Percentiles rank a stretch among this genome's conserved stretches.
These are phyloP conservation scores for Halesus radiatus DNA, from an alignment of 1,140 invertebrate genomes.

Conservation along the genomic window DNA sequence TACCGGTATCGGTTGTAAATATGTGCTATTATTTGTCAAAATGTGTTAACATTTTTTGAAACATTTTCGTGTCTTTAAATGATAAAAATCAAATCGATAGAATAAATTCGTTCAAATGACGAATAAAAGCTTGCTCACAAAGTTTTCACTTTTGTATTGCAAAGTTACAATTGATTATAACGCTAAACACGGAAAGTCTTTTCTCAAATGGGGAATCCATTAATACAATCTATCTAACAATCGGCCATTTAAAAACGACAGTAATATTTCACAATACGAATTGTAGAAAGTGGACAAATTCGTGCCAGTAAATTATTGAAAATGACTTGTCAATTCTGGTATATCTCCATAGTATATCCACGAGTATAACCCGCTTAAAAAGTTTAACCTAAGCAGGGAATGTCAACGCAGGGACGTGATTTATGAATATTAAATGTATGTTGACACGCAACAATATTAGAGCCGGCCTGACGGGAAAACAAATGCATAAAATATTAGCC, in stretches of 20 bases:
- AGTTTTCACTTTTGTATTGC: no score
- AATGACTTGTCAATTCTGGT: slow-evolving; percentile 31
- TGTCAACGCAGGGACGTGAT: slow-evolving; percentile 40
- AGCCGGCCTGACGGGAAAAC: slow-evolving; percentile 5
- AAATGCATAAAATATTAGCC: slow-evolving; percentile 43
- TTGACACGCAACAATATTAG: slow-evolving; percentile 50
- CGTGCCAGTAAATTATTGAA: slow-evolving; percentile 32
- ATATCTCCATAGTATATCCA: slow-evolving; percentile 20
- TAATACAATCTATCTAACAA: no score
- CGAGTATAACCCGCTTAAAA: slow-evolving; percentile 20
- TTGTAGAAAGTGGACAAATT: slow-evolving; percentile 6
- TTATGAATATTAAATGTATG: slow-evolving; percentile 55
- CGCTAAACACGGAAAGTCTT: no score
- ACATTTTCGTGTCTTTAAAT: no score
- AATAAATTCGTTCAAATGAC: no score
- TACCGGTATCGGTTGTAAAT: no score
- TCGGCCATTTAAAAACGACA: background rate
- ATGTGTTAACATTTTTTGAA: no score
- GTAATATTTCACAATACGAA: background rate
- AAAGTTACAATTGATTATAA: no score
- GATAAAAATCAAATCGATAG: no score
- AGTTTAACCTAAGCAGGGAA: slow-evolving; percentile 15
- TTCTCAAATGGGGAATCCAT: no score
- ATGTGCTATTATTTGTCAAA: no score
- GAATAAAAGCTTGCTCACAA: no score